Percentiles rank a stretch among this genome's conserved stretches.
phyloP scores from a whole-genome alignment of 2,797 vertebrate species.

The Silurus lanzhouensis region DNA sequence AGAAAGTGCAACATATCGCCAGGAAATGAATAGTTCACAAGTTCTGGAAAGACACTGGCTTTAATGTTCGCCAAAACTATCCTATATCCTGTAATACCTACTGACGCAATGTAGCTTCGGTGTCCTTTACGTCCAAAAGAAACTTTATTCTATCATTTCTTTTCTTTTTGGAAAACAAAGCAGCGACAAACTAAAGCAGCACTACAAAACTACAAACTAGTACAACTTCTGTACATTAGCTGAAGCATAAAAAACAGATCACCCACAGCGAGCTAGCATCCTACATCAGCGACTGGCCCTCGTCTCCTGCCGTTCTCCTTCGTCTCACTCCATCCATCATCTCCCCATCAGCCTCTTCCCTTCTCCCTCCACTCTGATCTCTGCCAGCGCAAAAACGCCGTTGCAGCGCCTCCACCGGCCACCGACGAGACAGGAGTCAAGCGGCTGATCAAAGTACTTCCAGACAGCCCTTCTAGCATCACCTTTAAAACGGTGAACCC shows the following conservation, averaged over 20 bases:
- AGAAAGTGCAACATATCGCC: conserved; percentile 39
- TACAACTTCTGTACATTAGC: conserved; percentile 32
- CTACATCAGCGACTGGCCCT: conserved; percentile 47
- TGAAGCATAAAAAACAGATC: conserved; percentile 39
- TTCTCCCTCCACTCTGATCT: conserved; percentile 10
- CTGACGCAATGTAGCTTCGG: neutral
- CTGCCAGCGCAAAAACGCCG: conserved; percentile 1
- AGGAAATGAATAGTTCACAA: conserved; percentile 43
- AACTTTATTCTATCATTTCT: neutral
- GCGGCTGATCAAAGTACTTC: conserved; percentile 62
- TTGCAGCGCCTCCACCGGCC: conserved; percentile 23
- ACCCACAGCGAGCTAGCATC: conserved; percentile 50
- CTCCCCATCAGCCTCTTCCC: conserved; percentile 32
- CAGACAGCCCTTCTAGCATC: conserved; percentile 69
- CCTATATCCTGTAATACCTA: neutral
- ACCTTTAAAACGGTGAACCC: conserved; percentile 67
- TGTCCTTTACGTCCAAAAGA: neutral
- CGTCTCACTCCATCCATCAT: conserved; percentile 54
- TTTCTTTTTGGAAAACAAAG: neutral
- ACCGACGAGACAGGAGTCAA: conserved; percentile 55
- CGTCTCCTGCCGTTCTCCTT: conserved; percentile 50
- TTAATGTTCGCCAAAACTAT: conserved; percentile 22
- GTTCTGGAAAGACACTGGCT: conserved; percentile 20
- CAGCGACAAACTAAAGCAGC: conserved; percentile 15
- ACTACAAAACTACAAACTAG: neutral